phyloP scores from a whole-genome alignment of 2,113 vertebrate species.

The Festucalex cinctus region DNA sequence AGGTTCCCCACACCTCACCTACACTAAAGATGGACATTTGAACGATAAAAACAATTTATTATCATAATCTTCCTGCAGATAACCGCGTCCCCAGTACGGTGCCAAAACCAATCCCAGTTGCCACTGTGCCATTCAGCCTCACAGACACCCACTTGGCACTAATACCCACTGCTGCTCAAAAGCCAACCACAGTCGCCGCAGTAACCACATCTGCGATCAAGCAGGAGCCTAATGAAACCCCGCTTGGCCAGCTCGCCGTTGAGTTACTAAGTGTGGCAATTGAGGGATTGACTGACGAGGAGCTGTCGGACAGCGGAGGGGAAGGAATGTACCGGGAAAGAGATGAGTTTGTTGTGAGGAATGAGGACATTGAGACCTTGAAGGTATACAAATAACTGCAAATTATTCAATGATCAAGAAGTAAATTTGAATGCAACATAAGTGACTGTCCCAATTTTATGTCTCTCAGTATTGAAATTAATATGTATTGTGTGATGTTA shows the following conservation, averaged over 20 bases:
- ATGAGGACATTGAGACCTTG: conserved; percentile 90
- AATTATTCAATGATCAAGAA: not conserved
- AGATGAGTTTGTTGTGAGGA: conserved; percentile 97
- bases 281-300: conserved; percentile 92
- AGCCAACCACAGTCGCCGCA: conserved; percentile 30
- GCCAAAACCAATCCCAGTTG: conserved; percentile 72
- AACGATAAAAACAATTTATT: not conserved
- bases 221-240: conserved; percentile 64
- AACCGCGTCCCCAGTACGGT: conserved; percentile 40
- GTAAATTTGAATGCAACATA: not conserved
- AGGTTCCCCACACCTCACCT: not conserved
- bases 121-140: conserved; percentile 54
- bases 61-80: conserved; percentile 40
- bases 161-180: conserved; percentile 47
- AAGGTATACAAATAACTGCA: conserved; percentile 72
- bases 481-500: conserved; percentile 16
- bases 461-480: not conserved
- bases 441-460: too few species aligned
- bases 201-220: conserved; percentile 18
- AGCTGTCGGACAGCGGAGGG: conserved; percentile 89
- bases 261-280: conserved; percentile 80
- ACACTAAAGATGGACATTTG: not conserved
- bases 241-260: conserved; percentile 76
- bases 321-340: conserved; percentile 97
- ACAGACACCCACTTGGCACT: conserved; percentile 60